Conservation (phyloP, 2,888 invertebrate genomes). For the Agrotis exclamationis region DNA sequence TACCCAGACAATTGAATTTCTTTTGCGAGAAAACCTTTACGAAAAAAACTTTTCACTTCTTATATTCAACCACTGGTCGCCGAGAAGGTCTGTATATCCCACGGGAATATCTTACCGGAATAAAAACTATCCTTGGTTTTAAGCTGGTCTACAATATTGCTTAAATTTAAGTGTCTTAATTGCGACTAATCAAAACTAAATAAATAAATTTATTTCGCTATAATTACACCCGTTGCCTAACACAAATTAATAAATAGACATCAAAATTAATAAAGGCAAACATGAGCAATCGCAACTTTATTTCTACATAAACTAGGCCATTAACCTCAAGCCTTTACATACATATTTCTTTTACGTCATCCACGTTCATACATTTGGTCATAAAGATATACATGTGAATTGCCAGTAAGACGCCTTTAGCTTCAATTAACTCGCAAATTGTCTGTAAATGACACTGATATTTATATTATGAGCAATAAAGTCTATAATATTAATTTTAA, state of each 20-base stretch:
- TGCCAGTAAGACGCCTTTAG: background rate
- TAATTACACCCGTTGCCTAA: too few relatives aligned
- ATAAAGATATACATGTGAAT: background rate
- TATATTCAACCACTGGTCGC: background rate
- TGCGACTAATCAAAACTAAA: too few relatives aligned
- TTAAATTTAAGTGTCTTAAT: too few relatives aligned
- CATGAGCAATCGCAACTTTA: too few relatives aligned
- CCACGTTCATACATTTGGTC: background rate
- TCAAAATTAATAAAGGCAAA: too few relatives aligned
- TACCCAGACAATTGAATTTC: conserved; percentile 19
- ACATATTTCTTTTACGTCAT: background rate
- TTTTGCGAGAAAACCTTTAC: background rate
- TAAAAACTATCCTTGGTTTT: background rate
- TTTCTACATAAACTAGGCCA: too few relatives aligned
- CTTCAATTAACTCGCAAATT: background rate
- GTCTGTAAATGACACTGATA: conserved; percentile 6
- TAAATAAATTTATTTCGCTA: too few relatives aligned
- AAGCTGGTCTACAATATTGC: too few relatives aligned
- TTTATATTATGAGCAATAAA: conserved; percentile 24
- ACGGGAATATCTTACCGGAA: background rate
- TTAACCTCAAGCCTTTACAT: too few relatives aligned
- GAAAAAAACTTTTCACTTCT: background rate
- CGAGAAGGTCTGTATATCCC: background rate
- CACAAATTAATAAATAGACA: too few relatives aligned
- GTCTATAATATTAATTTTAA: conserved; percentile 38